These are phyloP conservation scores for Pogonophryne albipinna DNA, from an alignment of 2,797 vertebrate species.

Conservation along the genomic window DNA sequence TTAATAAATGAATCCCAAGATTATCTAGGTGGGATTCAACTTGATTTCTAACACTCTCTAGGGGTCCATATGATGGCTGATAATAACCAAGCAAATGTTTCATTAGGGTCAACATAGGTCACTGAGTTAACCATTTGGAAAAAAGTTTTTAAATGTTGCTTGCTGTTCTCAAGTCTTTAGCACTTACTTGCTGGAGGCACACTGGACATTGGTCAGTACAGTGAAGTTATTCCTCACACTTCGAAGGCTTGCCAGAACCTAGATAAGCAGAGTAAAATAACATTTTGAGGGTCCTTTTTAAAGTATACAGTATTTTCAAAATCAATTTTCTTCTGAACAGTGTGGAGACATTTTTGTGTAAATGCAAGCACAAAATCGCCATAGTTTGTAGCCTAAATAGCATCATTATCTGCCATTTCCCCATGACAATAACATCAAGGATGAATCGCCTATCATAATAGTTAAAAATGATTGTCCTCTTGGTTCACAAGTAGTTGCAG, in stretches of 20 bases:
- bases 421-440: too few relatives aligned
- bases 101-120: background rate
- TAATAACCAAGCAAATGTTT: slow-evolving; percentile 2
- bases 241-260: slow-evolving; percentile 97
- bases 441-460: too few relatives aligned
- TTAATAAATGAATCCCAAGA: background rate
- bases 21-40: background rate
- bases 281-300: background rate
- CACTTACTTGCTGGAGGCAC: slow-evolving; percentile 95
- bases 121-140: background rate
- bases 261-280: slow-evolving; percentile 18
- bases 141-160: background rate
- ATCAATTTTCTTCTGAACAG: background rate
- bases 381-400: too few relatives aligned
- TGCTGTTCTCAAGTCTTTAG: background rate
- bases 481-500: too few relatives aligned
- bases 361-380: too few relatives aligned
- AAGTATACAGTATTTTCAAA: rapidly evolving
- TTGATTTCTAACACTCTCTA: background rate
- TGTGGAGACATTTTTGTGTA: too few relatives aligned
- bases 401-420: too few relatives aligned
- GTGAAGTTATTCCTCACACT: slow-evolving; percentile 99
- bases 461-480: too few relatives aligned
- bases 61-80: background rate
- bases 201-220: slow-evolving; percentile 94